Evolutionary conservation across 1,140 invertebrate species (phyloP), one percentile per base, ranked within the genome.

Genomic region (Anagrus nilaparvatae): DNA sequence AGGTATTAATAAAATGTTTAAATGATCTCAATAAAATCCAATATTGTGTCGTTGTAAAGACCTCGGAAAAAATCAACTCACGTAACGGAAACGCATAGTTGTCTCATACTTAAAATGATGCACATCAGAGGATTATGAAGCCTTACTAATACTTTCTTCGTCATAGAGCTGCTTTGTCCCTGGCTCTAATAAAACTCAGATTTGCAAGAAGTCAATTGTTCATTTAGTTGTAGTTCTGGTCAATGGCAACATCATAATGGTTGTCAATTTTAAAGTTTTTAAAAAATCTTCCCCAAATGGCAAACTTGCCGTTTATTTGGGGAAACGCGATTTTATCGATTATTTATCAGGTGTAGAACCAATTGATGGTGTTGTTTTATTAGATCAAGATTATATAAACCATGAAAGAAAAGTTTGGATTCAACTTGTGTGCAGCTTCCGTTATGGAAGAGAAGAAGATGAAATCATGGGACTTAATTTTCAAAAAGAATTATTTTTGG

Each of bases 381-480:
- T 99, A 43, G 90, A 97, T 59, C 80, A 86, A 33, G 89, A 94
- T 43, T 97, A 97, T 63, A 71, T 94, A 24, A 82, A 81, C 40
- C 77, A 78, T 17, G 71, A 74, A 16, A 74, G 87, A 19, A 88
- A 87, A 63, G 76, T 99, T 14, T 97, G 85, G 71, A 92, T 87
- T 4, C 92, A 97, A 64, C 74, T 98, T 18, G 73, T 98, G 13
- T 95, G 93, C 63, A 93, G 89, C 27, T 99, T 99, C 66, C 82
- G 95, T 4, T 99, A 99, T 70, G 95, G 96, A 2, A 76, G 96
- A 21, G 95, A 99, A 67, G 92, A 99, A 61, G 87, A 98, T 59
- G 96, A 99, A 70, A 88, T 97, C 33, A 87, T 99, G 77, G 96
- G 96, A 0, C 70, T 99, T 23, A 94, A 93, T 50, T 99, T 99